Conservation (phyloP, 1,140 invertebrate genomes). For the Agrypnia vestita region DNA sequence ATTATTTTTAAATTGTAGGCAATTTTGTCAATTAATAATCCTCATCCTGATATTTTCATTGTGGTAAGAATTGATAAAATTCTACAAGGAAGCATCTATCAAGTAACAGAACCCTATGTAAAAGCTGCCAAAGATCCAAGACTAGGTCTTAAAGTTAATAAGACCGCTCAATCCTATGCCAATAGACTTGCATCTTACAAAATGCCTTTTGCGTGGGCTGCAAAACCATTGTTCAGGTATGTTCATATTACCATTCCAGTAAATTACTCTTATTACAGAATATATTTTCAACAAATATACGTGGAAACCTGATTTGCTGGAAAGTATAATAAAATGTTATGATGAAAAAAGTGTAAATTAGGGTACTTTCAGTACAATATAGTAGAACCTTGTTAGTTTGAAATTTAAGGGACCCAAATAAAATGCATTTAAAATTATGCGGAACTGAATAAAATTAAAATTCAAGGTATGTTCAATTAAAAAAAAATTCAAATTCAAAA, state of each 20-base stretch:
- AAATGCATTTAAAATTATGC: no score
- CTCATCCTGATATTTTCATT: conserved; percentile 90
- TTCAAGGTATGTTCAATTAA: no score
- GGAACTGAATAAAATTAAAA: no score
- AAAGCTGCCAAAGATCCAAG: conserved; percentile 85
- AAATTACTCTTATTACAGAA: no score
- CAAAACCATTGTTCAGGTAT: conserved; percentile 85
- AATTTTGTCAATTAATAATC: conserved; percentile 86
- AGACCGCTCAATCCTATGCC: conserved; percentile 85
- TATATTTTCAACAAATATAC: no score
- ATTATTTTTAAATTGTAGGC: conserved; percentile 74
- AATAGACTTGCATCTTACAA: conserved; percentile 90
- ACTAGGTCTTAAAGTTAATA: conserved; percentile 87
- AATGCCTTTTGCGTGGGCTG: conserved; percentile 97
- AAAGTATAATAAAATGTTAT: no score
- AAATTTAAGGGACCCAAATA: no score
- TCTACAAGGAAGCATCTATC: conserved; percentile 90
- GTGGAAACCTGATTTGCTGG: no score
- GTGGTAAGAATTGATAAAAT: conserved; percentile 94
- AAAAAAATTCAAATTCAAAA: no score
- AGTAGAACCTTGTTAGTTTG: no score
- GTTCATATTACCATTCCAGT: background rate
- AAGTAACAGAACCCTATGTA: conserved; percentile 91
- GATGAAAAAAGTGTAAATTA: no score
- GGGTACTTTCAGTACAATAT: background rate